Evolutionary conservation across 1,140 invertebrate genomes (phyloP).

Genomic region (Trachymyrmex cornetzi): DNA sequence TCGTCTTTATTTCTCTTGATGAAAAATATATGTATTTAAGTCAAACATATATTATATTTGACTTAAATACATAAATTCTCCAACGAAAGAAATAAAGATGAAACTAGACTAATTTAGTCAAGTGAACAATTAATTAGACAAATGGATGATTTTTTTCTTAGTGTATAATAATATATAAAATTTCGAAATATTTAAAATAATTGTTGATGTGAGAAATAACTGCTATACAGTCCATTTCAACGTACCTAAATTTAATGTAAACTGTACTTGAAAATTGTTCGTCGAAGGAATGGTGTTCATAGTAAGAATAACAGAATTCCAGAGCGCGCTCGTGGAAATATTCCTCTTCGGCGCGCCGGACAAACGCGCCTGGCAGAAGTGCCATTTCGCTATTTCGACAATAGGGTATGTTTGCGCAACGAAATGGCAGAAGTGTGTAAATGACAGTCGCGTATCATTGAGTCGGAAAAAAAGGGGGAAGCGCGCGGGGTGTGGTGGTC

Average conservation of each 20-base stretch:
- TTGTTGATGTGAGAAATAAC: not conserved
- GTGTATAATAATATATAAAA: not conserved
- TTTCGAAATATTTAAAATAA: conserved; percentile 7
- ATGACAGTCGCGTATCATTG: conserved; percentile 80
- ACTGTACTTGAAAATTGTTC: conserved; percentile 10
- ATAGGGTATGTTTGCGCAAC: conserved; percentile 72
- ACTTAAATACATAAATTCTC: no score
- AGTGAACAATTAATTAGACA: no score
- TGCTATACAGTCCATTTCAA: not conserved
- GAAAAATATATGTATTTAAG: no score
- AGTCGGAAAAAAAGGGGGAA: conserved; percentile 58
- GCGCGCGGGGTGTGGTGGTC: not conserved
- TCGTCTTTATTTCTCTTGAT: no score
- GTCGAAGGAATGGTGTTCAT: conserved; percentile 8
- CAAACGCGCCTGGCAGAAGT: conserved; percentile 68
- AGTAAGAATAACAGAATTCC: conserved; percentile 48
- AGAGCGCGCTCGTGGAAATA: conserved; percentile 22
- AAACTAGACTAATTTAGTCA: no score
- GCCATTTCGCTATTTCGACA: conserved; percentile 70
- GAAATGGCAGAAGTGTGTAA: conserved; percentile 81
- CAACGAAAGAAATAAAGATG: no score
- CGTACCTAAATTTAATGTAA: conserved; percentile 21
- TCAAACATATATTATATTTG: no score
- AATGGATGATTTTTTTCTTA: no score
- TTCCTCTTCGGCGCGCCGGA: conserved; percentile 34